phyloP scores from a whole-genome alignment of 2,797 vertebrate genomes.

The Podargus strigoides region DNA sequence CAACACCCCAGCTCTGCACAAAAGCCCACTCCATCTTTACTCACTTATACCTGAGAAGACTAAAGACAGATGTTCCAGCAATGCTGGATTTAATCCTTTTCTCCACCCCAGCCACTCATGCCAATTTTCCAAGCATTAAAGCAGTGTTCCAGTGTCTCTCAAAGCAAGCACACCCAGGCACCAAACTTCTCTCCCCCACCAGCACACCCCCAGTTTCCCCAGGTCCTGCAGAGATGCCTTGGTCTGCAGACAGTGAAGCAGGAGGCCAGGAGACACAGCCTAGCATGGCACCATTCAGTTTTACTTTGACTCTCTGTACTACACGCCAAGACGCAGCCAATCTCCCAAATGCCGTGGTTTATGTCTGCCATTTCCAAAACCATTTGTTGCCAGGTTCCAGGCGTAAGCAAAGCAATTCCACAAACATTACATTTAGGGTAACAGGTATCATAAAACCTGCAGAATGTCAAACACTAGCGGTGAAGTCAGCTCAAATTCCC shows the following conservation, averaged over 20 bases:
- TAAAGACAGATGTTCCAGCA: neutral
- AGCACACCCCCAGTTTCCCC: neutral
- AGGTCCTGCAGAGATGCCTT: neutral
- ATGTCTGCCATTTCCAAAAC: neutral
- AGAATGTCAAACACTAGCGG: neutral
- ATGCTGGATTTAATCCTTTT: neutral
- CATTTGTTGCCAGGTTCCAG: constrained; percentile 29
- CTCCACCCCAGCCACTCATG: neutral
- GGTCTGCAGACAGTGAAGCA: neutral
- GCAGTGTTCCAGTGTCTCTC: neutral
- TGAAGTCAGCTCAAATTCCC: constrained; percentile 24
- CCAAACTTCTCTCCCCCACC: neutral
- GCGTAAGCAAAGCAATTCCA: neutral
- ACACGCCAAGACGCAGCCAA: rapidly evolving
- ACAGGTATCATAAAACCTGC: neutral
- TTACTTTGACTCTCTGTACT: neutral
- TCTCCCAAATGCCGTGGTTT: neutral
- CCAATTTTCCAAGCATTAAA: neutral
- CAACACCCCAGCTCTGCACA: neutral
- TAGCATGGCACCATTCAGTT: rapidly evolving
- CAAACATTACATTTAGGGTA: constrained; percentile 24
- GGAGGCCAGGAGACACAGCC: neutral
- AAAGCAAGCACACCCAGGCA: neutral
- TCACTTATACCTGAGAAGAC: neutral
- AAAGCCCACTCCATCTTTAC: neutral